These are phyloP conservation scores for Ciconia nigra DNA, from an alignment of 2,797 vertebrate genomes.

Conservation along the genomic window DNA sequence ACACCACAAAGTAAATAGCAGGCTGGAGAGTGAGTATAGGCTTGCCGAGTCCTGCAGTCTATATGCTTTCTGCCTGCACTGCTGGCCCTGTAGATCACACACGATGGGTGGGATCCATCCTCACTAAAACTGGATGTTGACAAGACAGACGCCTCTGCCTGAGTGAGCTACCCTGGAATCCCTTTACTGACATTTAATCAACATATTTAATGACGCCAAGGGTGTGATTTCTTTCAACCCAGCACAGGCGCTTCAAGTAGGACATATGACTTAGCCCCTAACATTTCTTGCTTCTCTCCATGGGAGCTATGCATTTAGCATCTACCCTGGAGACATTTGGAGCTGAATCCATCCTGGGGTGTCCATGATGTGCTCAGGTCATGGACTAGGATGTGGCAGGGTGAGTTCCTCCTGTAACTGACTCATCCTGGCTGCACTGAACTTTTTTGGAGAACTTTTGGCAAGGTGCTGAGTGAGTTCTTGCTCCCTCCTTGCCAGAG, in stretches of 20 bases:
- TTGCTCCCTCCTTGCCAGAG: not conserved
- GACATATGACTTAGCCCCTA: not conserved
- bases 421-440: not conserved
- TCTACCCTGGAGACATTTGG: not conserved
- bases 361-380: not conserved
- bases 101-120: not conserved
- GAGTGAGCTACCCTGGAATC: not conserved
- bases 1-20: not conserved
- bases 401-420: not conserved
- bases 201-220: not conserved
- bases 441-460: not conserved
- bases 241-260: not conserved
- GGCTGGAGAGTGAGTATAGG: not conserved
- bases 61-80: not conserved
- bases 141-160: not conserved
- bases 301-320: not conserved
- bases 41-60: not conserved
- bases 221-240: not conserved
- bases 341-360: not conserved
- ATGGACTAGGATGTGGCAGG: not conserved
- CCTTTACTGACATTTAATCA: not conserved
- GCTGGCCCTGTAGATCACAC: not conserved
- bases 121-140: not conserved
- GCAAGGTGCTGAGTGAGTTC: not conserved
- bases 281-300: not conserved